Conservation (phyloP, 2,113 vertebrate genomes). For the Nothocercus nigrocapillus region DNA sequence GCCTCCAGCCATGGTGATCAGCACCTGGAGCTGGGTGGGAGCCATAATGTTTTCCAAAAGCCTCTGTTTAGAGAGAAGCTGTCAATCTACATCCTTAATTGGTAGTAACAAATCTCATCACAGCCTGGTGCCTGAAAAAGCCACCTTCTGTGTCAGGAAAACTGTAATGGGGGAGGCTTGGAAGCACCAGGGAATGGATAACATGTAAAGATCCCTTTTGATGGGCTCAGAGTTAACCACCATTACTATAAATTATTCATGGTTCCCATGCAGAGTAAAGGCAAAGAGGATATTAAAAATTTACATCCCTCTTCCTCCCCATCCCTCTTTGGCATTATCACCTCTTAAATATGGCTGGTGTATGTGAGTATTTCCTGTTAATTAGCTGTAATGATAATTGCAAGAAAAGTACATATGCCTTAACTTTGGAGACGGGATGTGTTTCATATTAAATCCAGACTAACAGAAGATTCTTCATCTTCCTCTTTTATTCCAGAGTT, state of each 20-base stretch:
- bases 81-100: slow-evolving; percentile 7
- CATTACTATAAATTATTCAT: slow-evolving; percentile 58
- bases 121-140: background rate
- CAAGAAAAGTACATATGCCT: background rate
- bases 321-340: background rate
- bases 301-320: background rate
- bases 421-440: background rate
- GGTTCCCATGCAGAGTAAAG: background rate
- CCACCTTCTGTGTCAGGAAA: background rate
- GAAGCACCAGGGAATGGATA: background rate
- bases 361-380: slow-evolving; percentile 35
- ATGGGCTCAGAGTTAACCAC: slow-evolving; percentile 30
- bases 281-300: slow-evolving; percentile 37
- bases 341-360: background rate
- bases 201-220: slow-evolving; percentile 14
- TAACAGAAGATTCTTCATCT: background rate
- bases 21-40: background rate
- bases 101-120: background rate
- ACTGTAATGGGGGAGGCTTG: background rate
- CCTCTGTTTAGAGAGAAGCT: background rate
- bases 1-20: background rate
- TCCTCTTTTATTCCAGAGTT: background rate
- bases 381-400: slow-evolving; percentile 62
- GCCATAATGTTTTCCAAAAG: background rate
- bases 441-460: slow-evolving; percentile 16